These are phyloP conservation scores for Agrenia bidenticulata DNA, from an alignment of 2,888 invertebrate genomes.

Conservation along the genomic window DNA sequence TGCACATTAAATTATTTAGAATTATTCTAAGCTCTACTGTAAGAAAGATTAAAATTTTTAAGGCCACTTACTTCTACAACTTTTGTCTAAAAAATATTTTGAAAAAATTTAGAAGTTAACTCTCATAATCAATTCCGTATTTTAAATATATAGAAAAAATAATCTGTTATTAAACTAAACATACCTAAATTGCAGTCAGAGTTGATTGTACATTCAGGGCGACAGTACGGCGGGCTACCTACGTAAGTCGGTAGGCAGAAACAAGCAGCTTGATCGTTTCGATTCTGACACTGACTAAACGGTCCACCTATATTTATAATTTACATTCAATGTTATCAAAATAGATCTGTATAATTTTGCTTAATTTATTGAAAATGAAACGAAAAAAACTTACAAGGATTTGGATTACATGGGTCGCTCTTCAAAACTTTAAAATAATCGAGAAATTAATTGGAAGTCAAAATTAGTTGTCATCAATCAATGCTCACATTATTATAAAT, in stretches of 20 bases:
- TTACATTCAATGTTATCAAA: conserved; percentile 54
- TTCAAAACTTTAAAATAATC: not conserved
- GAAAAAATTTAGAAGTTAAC: not conserved
- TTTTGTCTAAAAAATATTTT: conserved; percentile 68
- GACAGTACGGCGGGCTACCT: conserved; percentile 61
- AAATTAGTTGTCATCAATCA: too few relatives aligned
- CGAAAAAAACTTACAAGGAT: conserved; percentile 55
- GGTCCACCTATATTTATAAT: conserved; percentile 11
- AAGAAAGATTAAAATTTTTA: too few relatives aligned
- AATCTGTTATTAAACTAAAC: too few relatives aligned
- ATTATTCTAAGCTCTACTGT: too few relatives aligned
- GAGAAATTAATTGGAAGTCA: not conserved
- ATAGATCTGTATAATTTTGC: too few relatives aligned
- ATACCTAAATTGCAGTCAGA: too few relatives aligned
- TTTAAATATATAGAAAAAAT: too few relatives aligned
- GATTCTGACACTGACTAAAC: conserved; percentile 53
- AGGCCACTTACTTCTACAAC: conserved; percentile 71
- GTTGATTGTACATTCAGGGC: conserved; percentile 70
- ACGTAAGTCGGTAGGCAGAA: conserved; percentile 63
- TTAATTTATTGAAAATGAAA: too few relatives aligned
- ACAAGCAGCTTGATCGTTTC: conserved; percentile 68
- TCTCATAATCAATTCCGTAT: too few relatives aligned
- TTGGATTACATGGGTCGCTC: conserved; percentile 56
- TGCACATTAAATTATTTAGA: too few relatives aligned
- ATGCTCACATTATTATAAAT: too few relatives aligned